Conservation (phyloP, 1,140 invertebrate genomes). For the Manduca sexta region DNA sequence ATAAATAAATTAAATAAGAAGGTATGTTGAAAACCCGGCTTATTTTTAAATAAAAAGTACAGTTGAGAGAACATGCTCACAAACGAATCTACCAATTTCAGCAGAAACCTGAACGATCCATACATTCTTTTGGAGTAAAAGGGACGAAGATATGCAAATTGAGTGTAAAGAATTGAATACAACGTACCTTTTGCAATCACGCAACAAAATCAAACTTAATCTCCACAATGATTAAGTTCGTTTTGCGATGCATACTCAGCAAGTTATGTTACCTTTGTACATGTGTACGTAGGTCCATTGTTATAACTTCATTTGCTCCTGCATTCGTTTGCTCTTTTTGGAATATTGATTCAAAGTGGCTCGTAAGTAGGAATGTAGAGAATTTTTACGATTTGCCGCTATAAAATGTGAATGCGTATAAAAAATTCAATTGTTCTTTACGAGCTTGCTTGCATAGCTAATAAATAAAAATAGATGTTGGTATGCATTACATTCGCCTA, state of each 20-base stretch:
- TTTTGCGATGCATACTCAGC: too few species aligned
- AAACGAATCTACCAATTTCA: not conserved
- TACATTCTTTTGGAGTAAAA: constrained; percentile 27
- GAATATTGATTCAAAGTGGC: constrained; percentile 65
- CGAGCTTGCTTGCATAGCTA: too few species aligned
- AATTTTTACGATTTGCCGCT: constrained; percentile 64
- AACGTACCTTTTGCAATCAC: too few species aligned
- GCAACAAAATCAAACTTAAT: too few species aligned
- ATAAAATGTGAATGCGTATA: constrained; percentile 30
- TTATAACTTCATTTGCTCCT: constrained; percentile 67
- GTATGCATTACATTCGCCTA: too few species aligned
- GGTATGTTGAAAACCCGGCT: too few species aligned
- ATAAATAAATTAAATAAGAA: too few species aligned
- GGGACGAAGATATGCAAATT: constrained; percentile 32
- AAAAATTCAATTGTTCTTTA: constrained; percentile 13
- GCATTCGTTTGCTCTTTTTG: constrained; percentile 38
- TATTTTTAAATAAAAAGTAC: too few species aligned
- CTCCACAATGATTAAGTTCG: too few species aligned
- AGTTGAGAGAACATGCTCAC: not conserved
- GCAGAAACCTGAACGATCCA: not conserved
- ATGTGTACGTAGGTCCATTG: constrained; percentile 36
- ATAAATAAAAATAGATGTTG: too few species aligned
- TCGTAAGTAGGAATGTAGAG: constrained; percentile 59
- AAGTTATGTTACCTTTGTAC: constrained; percentile 8
- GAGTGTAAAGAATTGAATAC: not conserved